Conservation (phyloP, 2,888 invertebrate genomes). For the Pterobdella sp. region DNA sequence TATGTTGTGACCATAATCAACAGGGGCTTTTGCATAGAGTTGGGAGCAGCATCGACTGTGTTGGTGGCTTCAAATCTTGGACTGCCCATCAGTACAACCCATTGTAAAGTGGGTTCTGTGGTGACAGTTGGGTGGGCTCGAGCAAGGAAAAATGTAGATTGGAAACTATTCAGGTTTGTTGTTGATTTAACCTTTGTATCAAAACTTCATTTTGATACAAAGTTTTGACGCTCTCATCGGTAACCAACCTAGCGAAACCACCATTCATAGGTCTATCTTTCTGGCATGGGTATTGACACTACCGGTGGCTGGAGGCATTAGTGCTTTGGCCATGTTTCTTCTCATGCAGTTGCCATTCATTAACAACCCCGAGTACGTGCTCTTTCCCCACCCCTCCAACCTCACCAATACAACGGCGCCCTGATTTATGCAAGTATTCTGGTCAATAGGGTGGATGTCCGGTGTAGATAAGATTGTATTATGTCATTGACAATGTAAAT, state of each 20-base stretch:
- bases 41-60: slow-evolving; percentile 91
- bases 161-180: slow-evolving; percentile 56
- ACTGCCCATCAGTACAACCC: slow-evolving; percentile 93
- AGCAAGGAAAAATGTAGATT: slow-evolving; percentile 51
- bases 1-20: neutral
- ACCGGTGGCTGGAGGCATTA: slow-evolving; percentile 78
- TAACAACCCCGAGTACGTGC: neutral
- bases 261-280: slow-evolving; percentile 79
- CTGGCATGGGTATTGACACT: slow-evolving; percentile 95
- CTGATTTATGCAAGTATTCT: no score
- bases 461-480: no score
- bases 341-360: slow-evolving; percentile 29
- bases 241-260: no score
- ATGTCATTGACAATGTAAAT: no score
- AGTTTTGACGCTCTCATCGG: no score
- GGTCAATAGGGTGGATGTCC: no score
- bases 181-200: no score
- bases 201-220: no score
- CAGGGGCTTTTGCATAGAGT: slow-evolving; percentile 80
- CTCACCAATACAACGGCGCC: neutral
- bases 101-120: slow-evolving; percentile 96
- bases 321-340: slow-evolving; percentile 69
- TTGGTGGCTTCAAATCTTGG: slow-evolving; percentile 90
- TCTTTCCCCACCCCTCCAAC: neutral
- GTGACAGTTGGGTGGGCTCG: slow-evolving; percentile 56